Conservation (phyloP, 2,113 vertebrate species). For the Stictonetta naevosa region DNA sequence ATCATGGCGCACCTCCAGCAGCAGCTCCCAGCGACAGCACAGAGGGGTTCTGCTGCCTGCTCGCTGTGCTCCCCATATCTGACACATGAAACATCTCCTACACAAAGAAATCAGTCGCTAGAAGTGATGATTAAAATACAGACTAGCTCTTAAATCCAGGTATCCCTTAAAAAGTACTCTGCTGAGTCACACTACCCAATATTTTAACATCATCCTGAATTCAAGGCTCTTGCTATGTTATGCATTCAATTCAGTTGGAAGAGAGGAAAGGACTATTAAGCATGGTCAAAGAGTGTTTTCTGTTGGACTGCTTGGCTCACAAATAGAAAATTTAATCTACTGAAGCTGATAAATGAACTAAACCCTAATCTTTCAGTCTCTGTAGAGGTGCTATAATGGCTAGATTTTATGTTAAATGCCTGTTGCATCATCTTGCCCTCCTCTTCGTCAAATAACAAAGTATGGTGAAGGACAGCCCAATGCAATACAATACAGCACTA, state of each 20-base stretch:
- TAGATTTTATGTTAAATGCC: background rate
- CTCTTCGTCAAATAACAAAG: background rate
- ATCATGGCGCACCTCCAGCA: accelerated
- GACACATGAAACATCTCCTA: background rate
- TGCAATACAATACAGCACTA: background rate
- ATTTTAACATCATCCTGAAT: background rate
- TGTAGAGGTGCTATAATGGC: background rate
- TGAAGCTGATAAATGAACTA: background rate
- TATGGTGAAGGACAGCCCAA: background rate
- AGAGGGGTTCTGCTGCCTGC: background rate
- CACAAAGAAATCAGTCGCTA: background rate
- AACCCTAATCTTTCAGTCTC: background rate
- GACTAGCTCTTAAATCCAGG: background rate
- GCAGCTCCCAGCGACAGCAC: background rate
- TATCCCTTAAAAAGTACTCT: background rate
- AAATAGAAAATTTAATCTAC: background rate
- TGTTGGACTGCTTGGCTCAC: background rate
- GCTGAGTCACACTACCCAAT: too few species aligned
- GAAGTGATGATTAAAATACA: background rate
- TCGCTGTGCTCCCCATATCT: background rate
- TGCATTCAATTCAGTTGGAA: background rate
- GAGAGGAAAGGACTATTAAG: accelerated
- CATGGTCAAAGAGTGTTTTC: background rate
- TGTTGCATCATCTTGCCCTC: background rate
- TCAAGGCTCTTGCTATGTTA: background rate